Evolutionary conservation across 1,140 invertebrate genomes (phyloP).

Genomic region (Bombus impatiens): DNA sequence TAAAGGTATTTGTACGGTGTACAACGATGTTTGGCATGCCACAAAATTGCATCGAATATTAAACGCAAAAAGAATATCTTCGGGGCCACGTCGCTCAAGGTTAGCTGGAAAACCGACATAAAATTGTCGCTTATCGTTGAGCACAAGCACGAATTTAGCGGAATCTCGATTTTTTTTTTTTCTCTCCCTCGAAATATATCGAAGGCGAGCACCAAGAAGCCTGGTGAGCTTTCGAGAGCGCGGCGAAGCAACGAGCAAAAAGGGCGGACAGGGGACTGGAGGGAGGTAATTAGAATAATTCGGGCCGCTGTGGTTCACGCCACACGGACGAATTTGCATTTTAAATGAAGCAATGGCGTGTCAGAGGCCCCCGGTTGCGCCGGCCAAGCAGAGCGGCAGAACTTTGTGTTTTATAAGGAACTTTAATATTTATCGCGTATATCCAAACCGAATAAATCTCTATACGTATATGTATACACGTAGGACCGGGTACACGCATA

Average conservation of each 20-base stretch:
- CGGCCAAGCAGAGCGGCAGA: constrained; percentile 54
- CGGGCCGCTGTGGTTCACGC: constrained; percentile 80
- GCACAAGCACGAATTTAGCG: neutral
- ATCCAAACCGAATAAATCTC: constrained; percentile 68
- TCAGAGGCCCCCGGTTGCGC: constrained; percentile 66
- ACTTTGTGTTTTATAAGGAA: constrained; percentile 81
- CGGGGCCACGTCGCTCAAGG: constrained; percentile 26
- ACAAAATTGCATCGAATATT: neutral
- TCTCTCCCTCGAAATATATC: constrained; percentile 7
- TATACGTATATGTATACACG: neutral
- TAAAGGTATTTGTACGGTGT: neutral
- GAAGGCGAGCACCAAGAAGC: neutral
- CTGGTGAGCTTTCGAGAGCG: constrained; percentile 60
- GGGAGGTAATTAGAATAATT: constrained; percentile 81
- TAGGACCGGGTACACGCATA: neutral
- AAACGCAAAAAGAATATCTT: neutral
- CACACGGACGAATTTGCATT: constrained; percentile 81
- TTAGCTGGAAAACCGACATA: constrained; percentile 24
- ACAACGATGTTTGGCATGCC: neutral
- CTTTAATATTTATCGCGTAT: constrained; percentile 80
- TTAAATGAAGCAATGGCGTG: constrained; percentile 83
- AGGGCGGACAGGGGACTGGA: constrained; percentile 31
- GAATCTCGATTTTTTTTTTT: constrained; percentile 12
- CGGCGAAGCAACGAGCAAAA: constrained; percentile 46
- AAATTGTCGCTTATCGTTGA: neutral